Conservation (phyloP, 2,797 vertebrate species). For the Aplochiton taeniatus region DNA sequence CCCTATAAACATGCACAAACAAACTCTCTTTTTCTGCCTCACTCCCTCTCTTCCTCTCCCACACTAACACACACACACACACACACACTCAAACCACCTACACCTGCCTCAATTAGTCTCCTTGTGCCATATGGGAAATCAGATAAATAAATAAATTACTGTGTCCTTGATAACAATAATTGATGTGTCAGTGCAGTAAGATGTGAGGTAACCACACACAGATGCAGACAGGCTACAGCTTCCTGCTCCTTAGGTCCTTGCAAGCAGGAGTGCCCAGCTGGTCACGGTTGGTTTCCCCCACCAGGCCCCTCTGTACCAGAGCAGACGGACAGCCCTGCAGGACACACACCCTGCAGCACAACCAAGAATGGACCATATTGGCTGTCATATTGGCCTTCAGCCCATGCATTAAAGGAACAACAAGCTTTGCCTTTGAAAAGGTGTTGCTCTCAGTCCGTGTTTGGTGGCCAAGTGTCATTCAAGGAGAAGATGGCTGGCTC, state of each 20-base stretch:
- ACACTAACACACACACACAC: constrained; percentile 15
- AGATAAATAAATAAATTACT: constrained; percentile 74
- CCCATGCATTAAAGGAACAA: constrained; percentile 19
- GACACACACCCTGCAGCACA: constrained; percentile 32
- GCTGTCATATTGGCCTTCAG: constrained; percentile 32
- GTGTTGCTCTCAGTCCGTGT: too few relatives aligned
- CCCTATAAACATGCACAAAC: constrained; percentile 9
- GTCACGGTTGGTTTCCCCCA: constrained; percentile 59
- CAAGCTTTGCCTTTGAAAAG: constrained; percentile 25
- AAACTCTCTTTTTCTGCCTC: neutral
- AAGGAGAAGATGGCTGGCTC: too few relatives aligned
- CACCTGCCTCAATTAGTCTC: constrained; percentile 69
- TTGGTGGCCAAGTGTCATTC: too few relatives aligned
- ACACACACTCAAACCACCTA: constrained; percentile 36
- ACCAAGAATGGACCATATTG: constrained; percentile 10
- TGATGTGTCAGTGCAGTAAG: constrained; percentile 75
- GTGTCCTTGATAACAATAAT: constrained; percentile 74
- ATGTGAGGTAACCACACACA: constrained; percentile 68
- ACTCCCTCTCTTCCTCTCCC: constrained; percentile 11
- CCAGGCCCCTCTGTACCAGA: constrained; percentile 47
- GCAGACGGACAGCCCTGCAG: constrained; percentile 58
- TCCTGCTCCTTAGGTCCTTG: constrained; percentile 46
- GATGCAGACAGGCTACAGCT: constrained; percentile 51
- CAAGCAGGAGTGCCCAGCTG: constrained; percentile 59
- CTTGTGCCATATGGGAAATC: constrained; percentile 65